Conservation (phyloP, 2,888 invertebrate species). For the Alsophila aescularia region DNA sequence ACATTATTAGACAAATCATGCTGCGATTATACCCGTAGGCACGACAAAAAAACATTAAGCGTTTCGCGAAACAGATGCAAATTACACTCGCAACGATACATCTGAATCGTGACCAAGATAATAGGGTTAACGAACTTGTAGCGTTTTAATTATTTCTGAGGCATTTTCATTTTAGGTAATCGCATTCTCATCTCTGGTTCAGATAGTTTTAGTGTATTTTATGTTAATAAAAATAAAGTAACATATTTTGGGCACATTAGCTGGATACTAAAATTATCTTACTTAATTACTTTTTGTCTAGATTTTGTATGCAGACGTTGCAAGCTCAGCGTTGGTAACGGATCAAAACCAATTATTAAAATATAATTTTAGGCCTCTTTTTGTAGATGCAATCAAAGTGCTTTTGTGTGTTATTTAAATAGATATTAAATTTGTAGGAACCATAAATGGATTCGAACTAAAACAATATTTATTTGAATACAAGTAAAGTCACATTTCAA, state of each 20-base stretch:
- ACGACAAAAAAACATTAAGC: constrained; percentile 22
- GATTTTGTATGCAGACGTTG: no score
- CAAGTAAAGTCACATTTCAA: constrained; percentile 19
- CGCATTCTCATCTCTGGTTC: constrained; percentile 11
- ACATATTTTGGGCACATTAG: no score
- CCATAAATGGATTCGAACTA: background rate
- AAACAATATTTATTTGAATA: constrained; percentile 1
- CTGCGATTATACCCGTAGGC: constrained; percentile 19
- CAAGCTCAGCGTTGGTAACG: no score
- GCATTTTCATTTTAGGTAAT: constrained; percentile 13
- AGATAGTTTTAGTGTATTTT: constrained; percentile 6
- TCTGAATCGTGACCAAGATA: constrained; percentile 56
- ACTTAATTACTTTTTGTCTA: no score
- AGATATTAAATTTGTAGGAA: background rate
- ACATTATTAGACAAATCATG: constrained; percentile 12
- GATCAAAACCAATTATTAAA: no score
- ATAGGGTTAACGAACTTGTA: constrained; percentile 59
- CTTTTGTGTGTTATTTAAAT: background rate
- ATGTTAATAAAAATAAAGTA: background rate
- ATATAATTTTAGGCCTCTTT: no score
- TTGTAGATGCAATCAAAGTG: no score
- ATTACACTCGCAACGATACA: constrained; percentile 50
- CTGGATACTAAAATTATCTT: no score
- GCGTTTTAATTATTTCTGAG: constrained; percentile 31
- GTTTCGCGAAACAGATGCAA: constrained; percentile 54